Conservation (phyloP, 2,113 vertebrate genomes). For the Megaceryle torquata region DNA sequence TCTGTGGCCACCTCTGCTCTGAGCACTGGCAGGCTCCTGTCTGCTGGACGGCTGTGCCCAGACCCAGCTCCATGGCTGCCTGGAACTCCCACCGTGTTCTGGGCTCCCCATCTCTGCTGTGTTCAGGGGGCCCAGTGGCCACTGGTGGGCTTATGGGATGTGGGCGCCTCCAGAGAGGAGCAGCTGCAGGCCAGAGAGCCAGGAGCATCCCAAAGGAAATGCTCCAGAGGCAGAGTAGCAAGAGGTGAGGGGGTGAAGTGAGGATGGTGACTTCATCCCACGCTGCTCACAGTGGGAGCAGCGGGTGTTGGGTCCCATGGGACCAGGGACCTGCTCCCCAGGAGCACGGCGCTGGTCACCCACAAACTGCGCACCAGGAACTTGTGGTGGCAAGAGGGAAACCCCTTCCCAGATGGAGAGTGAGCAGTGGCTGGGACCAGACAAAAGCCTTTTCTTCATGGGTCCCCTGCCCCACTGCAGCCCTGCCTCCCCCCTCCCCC, state of each 20-base stretch:
- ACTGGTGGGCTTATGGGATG: accelerated
- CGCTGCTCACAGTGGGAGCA: not conserved
- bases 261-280: not conserved
- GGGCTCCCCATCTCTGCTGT: accelerated
- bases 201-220: not conserved
- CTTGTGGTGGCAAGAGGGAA: not conserved
- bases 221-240: too few species aligned
- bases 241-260: not conserved
- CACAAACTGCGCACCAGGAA: not conserved
- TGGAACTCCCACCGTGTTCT: accelerated
- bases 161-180: not conserved
- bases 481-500: too few species aligned
- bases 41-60: accelerated
- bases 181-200: not conserved
- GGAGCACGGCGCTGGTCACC: not conserved
- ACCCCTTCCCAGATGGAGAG: not conserved
- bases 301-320: not conserved
- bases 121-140: accelerated
- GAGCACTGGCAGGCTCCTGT: not conserved
- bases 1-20: not conserved
- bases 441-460: too few species aligned
- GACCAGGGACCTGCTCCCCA: not conserved
- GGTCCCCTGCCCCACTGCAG: too few species aligned
- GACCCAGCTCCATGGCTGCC: not conserved
- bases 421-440: too few species aligned